Evolutionary conservation across 2,797 vertebrate genomes (phyloP), one percentile per base, ranked within the genome.

Genomic region (Phrynocephalus guinanensis): DNA sequence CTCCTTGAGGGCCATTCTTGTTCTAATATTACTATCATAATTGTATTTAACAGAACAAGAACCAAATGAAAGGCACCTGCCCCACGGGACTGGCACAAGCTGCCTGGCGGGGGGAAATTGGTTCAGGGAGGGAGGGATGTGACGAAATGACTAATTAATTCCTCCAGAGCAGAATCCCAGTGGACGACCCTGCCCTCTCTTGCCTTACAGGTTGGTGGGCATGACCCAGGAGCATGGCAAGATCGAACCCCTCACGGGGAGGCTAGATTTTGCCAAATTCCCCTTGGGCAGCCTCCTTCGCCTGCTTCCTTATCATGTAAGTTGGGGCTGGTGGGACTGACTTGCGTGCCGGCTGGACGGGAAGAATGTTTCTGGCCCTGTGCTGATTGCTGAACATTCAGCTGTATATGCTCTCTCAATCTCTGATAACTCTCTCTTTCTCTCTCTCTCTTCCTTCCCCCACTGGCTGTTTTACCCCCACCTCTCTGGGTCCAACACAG

Each of bases 191-290:
- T 1, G 0, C 30, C 6, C 26, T 22, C 73, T 16, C 26, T 2
- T 77, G 26, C 66, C 60, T 63, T 6, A 0, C 92, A 98, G 98
- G 94, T 93, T 98, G 92, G 87, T 94, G 92, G 97, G 97, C 24
- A 96, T 98, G 97, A 98, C 97, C 18, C 98, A 98, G 94, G 98
- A 98, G 92, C 98, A 98, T 2, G 98, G 98, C 33, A 93, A 91
- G 91, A 94, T 98, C 91, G 97, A 97, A 92, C 92, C 97, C 0
- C 22, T 94, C 68, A 94, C 95, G 0, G 98, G 97, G 6, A 71
- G 11, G 22, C 56, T 98, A 93, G 97, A 98, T 28, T 98, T 97
- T 70, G 93, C 86, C 92, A 93, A 85, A 33, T 98, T 96, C 92
- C 98, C 98, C 0, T 63, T 98, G 88, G 98, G 98, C 26, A 96